A percentile compares a stretch with the other conserved stretches of the same genome.
Evolutionary conservation across 1,140 invertebrate genomes (phyloP).

Genomic region (Nephotettix cincticeps): DNA sequence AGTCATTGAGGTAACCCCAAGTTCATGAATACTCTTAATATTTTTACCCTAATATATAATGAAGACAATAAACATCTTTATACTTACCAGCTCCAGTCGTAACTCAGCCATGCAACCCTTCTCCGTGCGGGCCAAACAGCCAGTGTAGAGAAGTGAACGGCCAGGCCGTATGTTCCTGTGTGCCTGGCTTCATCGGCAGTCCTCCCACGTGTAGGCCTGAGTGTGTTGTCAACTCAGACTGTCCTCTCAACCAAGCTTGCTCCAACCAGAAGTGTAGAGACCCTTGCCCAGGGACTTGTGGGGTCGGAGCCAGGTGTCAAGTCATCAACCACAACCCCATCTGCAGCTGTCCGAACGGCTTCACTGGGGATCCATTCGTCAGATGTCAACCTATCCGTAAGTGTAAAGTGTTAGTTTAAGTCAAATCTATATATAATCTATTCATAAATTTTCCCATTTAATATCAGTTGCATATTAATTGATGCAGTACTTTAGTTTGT

Average conservation of each 20-base stretch:
- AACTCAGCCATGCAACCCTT: constrained; percentile 63
- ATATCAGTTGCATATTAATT: not conserved
- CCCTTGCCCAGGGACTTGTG: constrained; percentile 64
- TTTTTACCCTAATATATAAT: too few relatives aligned
- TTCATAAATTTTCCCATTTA: too few relatives aligned
- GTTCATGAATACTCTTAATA: too few relatives aligned
- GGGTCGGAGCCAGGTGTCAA: constrained; percentile 49
- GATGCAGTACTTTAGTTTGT: not conserved
- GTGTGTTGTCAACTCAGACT: constrained; percentile 62
- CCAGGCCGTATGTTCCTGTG: constrained; percentile 64
- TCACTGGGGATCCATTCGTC: constrained; percentile 46
- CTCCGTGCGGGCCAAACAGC: constrained; percentile 70
- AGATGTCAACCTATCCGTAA: constrained; percentile 38
- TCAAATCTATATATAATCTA: too few relatives aligned
- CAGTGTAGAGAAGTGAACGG: constrained; percentile 57
- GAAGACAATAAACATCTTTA: too few relatives aligned
- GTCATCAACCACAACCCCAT: constrained; percentile 65
- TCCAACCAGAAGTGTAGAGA: constrained; percentile 59
- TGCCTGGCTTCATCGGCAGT: constrained; percentile 57
- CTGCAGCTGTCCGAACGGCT: constrained; percentile 47
- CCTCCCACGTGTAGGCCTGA: constrained; percentile 63
- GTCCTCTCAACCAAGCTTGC: constrained; percentile 58
- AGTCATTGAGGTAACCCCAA: too few relatives aligned
- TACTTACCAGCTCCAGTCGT: constrained; percentile 17
- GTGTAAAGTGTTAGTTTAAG: too few relatives aligned